These are phyloP conservation scores for Cyanistes caeruleus DNA, from an alignment of 2,113 vertebrate species.

Conservation along the genomic window DNA sequence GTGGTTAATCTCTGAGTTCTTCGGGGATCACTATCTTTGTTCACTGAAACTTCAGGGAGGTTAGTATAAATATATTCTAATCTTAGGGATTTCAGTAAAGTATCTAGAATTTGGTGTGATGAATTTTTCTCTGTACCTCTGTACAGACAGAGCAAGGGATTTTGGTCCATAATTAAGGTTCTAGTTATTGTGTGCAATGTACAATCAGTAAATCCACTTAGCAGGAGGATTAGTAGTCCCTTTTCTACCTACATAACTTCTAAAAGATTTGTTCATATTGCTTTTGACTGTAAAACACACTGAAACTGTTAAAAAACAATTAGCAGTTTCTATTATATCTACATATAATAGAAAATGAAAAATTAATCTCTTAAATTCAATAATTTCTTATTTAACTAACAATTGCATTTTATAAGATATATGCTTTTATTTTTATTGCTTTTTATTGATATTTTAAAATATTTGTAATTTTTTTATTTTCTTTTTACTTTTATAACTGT, in stretches of 20 bases:
- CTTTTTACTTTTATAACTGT: not conserved
- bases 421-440: not conserved
- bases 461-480: not conserved
- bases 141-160: not conserved
- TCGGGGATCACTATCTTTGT: not conserved
- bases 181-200: not conserved
- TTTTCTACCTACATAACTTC: not conserved
- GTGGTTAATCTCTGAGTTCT: not conserved
- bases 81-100: not conserved
- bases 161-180: not conserved
- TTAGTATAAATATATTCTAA: not conserved
- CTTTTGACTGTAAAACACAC: not conserved
- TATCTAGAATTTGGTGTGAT: not conserved
- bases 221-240: not conserved
- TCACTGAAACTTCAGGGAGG: not conserved
- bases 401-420: not conserved
- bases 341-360: not conserved
- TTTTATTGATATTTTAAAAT: not conserved
- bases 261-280: not conserved
- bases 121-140: not conserved
- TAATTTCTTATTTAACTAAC: not conserved
- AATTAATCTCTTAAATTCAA: not conserved
- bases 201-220: not conserved
- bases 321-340: too few species aligned
- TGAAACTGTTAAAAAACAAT: not conserved